These are phyloP conservation scores for Anarsia innoxiella DNA, from an alignment of 2,888 invertebrate species.

Conservation along the genomic window DNA sequence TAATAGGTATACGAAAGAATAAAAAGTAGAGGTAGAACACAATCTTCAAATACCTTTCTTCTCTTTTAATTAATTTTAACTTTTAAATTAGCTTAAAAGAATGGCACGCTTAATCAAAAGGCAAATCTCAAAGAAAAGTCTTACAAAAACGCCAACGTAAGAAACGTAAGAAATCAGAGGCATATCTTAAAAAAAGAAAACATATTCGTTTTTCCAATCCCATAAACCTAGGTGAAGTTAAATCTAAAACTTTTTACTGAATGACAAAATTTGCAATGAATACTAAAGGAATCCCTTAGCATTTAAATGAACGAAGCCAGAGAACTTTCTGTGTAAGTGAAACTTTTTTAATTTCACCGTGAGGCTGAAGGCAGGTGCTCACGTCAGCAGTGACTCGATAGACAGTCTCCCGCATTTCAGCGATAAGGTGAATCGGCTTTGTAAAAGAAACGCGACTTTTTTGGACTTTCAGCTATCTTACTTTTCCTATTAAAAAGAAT, in stretches of 20 bases:
- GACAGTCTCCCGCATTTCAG: slow-evolving; percentile 41
- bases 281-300: slow-evolving; percentile 64
- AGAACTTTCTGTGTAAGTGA: slow-evolving; percentile 51
- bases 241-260: slow-evolving; percentile 50
- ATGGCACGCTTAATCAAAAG: background rate
- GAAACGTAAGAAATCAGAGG: too few relatives aligned
- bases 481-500: too few relatives aligned
- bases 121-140: too few relatives aligned
- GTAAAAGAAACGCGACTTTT: too few relatives aligned
- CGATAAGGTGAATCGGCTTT: slow-evolving; percentile 49
- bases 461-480: too few relatives aligned
- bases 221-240: slow-evolving; percentile 36
- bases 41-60: too few relatives aligned
- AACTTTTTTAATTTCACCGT: slow-evolving; percentile 72
- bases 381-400: slow-evolving; percentile 56
- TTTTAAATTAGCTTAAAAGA: too few relatives aligned
- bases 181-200: slow-evolving; percentile 18
- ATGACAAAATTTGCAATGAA: slow-evolving; percentile 65
- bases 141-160: too few relatives aligned
- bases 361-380: slow-evolving; percentile 58
- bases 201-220: slow-evolving; percentile 32
- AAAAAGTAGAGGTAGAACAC: too few relatives aligned
- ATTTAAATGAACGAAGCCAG: slow-evolving; percentile 65
- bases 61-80: too few relatives aligned
- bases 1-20: too few relatives aligned